Base-by-base conservation (phyloP, 2,113 vertebrate genomes). In the zebrafish (Danio rerio) region DNA sequence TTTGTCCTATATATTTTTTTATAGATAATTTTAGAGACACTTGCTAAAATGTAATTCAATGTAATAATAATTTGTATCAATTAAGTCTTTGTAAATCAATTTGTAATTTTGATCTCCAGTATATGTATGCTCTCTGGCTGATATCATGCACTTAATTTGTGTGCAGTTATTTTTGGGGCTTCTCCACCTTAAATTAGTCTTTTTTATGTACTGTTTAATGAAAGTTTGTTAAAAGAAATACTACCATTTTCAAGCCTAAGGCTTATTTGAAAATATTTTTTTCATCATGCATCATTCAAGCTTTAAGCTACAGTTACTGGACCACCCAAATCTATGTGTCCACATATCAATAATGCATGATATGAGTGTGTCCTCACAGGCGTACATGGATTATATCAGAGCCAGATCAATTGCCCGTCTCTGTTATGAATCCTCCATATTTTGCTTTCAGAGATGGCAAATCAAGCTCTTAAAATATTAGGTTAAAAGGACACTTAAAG, bases 381-480 rank as follows among this genome's bases (percentile, higher is more conserved):
- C 16, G 43, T 11, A 75, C 45, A 59, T 45, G 55, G 16, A 75
- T 75, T 75, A 75, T 40, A 20, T 74, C 40, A 75, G 53, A 59
- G 71, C 18, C 11, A 75, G 72, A 45, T 59, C 53, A 75, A 59
- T 59, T 43, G 16, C 72, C 15, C 58, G 53, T 45, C 55, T 74
- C 40, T 43, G 72, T 45, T 58, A 74, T 45, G 40, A 31, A 13
- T n/a, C 40, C 40, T 58, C 15, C 31, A 18, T 6, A 16, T 56
- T 58, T 58, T 74, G 16, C 9, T 43, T 74, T 74, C 31, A 58
- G 53, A 15, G 31, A 74, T 45, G 43, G 53, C 18, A 43, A 8
- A 4, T 2, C 18, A 69, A 59, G 55, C 66, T 80, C 40, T 59
- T 56, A 0, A 74, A 56, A 12, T 43, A n/a, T 13, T 45, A 21